These are phyloP conservation scores for Lumbricus terrestris DNA, from an alignment of 2,888 invertebrate species.

Conservation along the genomic window DNA sequence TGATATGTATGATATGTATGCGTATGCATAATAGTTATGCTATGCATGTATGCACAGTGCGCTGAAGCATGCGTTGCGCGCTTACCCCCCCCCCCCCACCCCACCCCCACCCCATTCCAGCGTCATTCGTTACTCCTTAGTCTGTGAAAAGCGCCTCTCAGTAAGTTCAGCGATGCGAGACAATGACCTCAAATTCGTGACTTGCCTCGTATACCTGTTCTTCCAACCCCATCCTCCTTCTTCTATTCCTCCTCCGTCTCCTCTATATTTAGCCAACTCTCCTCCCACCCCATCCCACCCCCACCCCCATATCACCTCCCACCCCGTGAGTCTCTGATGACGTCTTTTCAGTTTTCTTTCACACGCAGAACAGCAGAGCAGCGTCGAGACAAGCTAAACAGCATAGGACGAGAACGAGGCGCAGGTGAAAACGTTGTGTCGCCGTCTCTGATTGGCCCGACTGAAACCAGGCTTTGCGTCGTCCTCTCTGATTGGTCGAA, in stretches of 20 bases:
- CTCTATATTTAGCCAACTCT: neutral
- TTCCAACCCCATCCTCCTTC: neutral
- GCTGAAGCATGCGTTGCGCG: neutral
- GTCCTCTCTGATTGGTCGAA: neutral
- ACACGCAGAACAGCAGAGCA: neutral
- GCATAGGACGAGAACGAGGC: neutral
- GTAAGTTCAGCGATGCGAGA: neutral
- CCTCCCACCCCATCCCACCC: neutral
- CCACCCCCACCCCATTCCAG: neutral
- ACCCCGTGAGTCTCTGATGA: too few relatives aligned
- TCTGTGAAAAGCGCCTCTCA: neutral
- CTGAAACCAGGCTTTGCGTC: neutral
- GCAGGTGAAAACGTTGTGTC: neutral
- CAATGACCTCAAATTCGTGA: neutral
- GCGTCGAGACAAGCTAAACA: neutral
- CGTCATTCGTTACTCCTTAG: constrained; percentile 3
- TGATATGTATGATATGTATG: too few relatives aligned
- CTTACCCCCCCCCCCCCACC: too few relatives aligned
- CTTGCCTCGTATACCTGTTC: neutral
- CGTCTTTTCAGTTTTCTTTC: neutral
- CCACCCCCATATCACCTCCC: too few relatives aligned
- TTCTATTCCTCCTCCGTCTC: neutral
- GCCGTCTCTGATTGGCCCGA: neutral
- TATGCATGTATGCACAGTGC: neutral
- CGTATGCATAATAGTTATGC: too few relatives aligned